These are phyloP conservation scores for Iphiclides podalirius DNA, from an alignment of 2,888 invertebrate genomes.

Conservation along the genomic window DNA sequence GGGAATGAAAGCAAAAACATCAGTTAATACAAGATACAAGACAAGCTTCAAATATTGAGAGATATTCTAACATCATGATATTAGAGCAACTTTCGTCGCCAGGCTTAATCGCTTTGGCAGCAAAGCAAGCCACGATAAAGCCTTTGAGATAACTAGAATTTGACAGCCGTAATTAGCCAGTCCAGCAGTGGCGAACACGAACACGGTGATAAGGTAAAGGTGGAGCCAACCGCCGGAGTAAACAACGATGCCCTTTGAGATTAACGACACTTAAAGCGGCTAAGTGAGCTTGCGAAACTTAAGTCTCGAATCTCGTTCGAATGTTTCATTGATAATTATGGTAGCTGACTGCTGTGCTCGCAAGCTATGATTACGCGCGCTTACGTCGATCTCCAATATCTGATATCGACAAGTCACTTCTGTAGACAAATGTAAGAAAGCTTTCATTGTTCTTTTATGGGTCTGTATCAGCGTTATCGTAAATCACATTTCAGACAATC, in stretches of 20 bases:
- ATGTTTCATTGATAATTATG: constrained; percentile 20
- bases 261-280: constrained; percentile 49
- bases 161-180: constrained; percentile 73
- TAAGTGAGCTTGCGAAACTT: constrained; percentile 53
- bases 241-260: constrained; percentile 67
- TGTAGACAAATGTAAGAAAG: not conserved
- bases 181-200: constrained; percentile 33
- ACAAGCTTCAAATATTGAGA: too few relatives aligned
- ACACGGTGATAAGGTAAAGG: constrained; percentile 28
- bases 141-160: constrained; percentile 29
- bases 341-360: constrained; percentile 5
- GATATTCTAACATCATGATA: too few relatives aligned
- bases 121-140: constrained; percentile 20
- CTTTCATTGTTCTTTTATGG: too few relatives aligned
- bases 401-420: constrained; percentile 2
- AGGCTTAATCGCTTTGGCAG: not conserved
- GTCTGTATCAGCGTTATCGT: too few relatives aligned
- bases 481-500: too few relatives aligned
- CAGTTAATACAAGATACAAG: too few relatives aligned
- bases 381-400: constrained; percentile 4
- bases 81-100: not conserved
- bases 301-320: constrained; percentile 20
- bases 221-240: constrained; percentile 38
- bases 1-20: too few relatives aligned
- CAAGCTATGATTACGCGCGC: constrained; percentile 9